Evolutionary conservation across 2,888 invertebrate genomes (phyloP).

Genomic region (Odontocolon sp.): DNA sequence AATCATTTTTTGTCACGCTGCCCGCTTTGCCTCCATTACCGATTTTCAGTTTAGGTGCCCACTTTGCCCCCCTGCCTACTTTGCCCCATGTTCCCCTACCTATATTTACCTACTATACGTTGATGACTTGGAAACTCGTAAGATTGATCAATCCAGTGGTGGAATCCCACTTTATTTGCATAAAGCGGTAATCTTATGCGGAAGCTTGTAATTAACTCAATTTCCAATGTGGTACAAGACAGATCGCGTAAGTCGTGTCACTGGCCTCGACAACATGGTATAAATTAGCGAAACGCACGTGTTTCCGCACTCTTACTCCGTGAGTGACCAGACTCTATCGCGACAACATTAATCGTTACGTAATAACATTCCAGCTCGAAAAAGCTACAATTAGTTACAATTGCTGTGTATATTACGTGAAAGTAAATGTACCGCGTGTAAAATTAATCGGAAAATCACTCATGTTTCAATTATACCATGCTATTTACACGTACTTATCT

Average conservation of each 20-base stretch:
- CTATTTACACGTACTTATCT: background rate
- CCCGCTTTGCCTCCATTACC: no score
- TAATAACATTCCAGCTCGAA: background rate
- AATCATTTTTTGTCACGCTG: no score
- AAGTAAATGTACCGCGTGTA: background rate
- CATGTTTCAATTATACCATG: background rate
- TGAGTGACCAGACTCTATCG: background rate
- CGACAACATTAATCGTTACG: background rate
- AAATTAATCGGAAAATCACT: background rate
- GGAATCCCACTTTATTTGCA: no score
- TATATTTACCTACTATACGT: no score
- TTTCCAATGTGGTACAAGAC: background rate
- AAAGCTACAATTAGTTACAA: background rate
- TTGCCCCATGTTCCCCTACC: no score
- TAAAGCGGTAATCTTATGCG: background rate
- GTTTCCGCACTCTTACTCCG: background rate
- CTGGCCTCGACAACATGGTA: background rate
- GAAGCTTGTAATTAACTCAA: background rate
- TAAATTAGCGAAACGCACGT: conserved; percentile 21
- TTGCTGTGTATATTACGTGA: no score
- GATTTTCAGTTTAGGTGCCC: no score
- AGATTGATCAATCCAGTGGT: no score
- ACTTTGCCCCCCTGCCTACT: no score
- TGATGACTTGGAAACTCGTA: no score
- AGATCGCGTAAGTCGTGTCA: conserved; percentile 16